phyloP scores from a whole-genome alignment of 2,888 invertebrate genomes.

The Sylvicola cinctus region DNA sequence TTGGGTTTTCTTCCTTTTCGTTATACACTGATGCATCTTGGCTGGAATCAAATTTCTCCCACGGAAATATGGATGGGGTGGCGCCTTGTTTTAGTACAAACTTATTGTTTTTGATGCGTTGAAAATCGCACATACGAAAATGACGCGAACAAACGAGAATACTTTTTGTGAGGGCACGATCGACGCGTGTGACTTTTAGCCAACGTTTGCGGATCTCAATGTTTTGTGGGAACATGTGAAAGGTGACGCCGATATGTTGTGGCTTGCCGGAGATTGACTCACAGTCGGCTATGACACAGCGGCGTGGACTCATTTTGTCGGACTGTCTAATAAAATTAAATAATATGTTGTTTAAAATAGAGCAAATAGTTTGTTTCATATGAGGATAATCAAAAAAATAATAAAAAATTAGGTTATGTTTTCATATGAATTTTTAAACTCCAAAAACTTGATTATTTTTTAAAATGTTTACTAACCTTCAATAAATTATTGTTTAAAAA shows the following conservation, averaged over 20 bases:
- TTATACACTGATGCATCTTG: constrained; percentile 3
- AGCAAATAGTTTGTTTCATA: no score
- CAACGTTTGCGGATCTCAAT: constrained; percentile 35
- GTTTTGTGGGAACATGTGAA: constrained; percentile 54
- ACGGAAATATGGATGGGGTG: constrained; percentile 50
- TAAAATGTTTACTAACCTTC: no score
- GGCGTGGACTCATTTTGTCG: constrained; percentile 34
- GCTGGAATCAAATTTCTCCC: constrained; percentile 22
- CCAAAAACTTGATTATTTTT: no score
- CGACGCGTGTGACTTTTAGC: constrained; percentile 34
- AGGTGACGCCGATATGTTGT: constrained; percentile 48
- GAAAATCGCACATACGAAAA: constrained; percentile 48
- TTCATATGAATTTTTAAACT: no score
- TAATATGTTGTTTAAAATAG: background rate
- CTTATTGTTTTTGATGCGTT: constrained; percentile 45
- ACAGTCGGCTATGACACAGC: constrained; percentile 41
- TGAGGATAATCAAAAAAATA: no score
- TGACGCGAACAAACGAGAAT: constrained; percentile 55
- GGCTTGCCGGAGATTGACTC: constrained; percentile 35
- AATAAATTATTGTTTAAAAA: no score
- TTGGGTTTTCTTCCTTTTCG: background rate
- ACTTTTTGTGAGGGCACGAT: constrained; percentile 32
- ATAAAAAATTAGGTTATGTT: no score
- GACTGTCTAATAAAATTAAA: background rate
- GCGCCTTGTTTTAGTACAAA: constrained; percentile 49